Evolutionary conservation across 2,888 invertebrate genomes (phyloP).

Genomic region (Ochropleura plecta): DNA sequence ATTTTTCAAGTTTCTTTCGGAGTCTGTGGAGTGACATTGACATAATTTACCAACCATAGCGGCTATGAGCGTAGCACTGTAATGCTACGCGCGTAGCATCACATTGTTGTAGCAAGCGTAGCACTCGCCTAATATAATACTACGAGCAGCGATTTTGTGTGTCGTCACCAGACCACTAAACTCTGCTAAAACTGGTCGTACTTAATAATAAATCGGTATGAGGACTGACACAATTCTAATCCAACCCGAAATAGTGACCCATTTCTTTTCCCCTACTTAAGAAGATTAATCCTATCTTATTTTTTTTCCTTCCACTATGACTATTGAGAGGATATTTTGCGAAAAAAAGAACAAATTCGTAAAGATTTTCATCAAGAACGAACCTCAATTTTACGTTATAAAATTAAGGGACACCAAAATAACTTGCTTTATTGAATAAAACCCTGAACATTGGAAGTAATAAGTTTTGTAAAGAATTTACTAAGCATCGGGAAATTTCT

Average conservation of each 20-base stretch:
- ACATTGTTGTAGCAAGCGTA: not conserved
- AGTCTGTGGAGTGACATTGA: not conserved
- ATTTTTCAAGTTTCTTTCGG: too few species aligned
- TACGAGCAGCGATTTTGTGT: not conserved
- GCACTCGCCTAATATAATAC: not conserved
- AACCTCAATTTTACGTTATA: conserved; percentile 27
- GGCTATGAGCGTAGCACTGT: conserved; percentile 7
- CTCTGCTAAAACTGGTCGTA: conserved; percentile 1
- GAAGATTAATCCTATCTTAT: conserved; percentile 24
- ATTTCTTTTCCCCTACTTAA: conserved; percentile 19
- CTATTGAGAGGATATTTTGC: not conserved
- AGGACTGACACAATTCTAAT: conserved; percentile 33
- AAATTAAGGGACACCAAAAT: conserved; percentile 47
- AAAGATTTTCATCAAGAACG: conserved; percentile 33
- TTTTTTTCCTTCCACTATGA: not conserved
- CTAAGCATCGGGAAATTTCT: conserved; percentile 48
- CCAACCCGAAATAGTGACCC: conserved; percentile 24
- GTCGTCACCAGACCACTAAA: conserved; percentile 13
- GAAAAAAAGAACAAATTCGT: not conserved
- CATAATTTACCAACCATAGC: not conserved
- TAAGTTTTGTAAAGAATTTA: conserved; percentile 58
- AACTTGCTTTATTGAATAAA: conserved; percentile 54
- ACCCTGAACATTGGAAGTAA: conserved; percentile 50
- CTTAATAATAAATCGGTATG: conserved; percentile 33
- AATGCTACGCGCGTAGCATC: not conserved